Conservation (phyloP, 1,140 invertebrate genomes). For the Drosophila mayri region DNA sequence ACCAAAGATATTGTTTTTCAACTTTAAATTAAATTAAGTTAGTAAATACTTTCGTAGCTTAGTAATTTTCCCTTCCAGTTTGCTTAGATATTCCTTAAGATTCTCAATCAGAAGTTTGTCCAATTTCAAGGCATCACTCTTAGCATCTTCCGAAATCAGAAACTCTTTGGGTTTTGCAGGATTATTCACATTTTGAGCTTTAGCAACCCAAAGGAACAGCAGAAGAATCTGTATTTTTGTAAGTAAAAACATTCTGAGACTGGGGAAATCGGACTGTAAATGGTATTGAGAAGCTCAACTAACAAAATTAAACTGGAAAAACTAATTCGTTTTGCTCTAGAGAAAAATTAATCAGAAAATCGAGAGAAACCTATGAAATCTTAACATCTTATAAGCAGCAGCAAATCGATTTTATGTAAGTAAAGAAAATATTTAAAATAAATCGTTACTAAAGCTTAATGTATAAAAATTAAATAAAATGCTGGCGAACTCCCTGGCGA, state of each 20-base stretch:
- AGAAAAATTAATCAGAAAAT: background rate
- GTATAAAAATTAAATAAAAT: background rate
- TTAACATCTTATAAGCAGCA: background rate
- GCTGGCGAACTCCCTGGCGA: background rate
- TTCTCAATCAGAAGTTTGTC: conserved; percentile 28
- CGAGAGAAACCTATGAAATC: no score
- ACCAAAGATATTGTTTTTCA: background rate
- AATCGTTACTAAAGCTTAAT: background rate
- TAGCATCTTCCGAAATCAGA: background rate
- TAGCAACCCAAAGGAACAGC: background rate
- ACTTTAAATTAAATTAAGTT: background rate
- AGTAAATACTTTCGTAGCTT: conserved; percentile 17
- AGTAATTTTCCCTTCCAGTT: conserved; percentile 22
- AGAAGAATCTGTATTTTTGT: background rate
- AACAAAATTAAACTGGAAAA: background rate
- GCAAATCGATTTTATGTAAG: background rate
- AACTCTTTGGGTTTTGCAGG: background rate
- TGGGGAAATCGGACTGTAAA: background rate
- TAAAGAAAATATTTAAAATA: no score
- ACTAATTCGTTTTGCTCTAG: background rate
- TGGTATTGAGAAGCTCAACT: background rate
- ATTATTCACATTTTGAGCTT: background rate
- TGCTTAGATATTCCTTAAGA: conserved; percentile 19
- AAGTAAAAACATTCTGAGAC: conserved; percentile 16
- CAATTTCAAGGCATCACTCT: conserved; percentile 12